Evolutionary conservation across 2,797 vertebrate species (phyloP).

Genomic region (Microcaecilia unicolor): DNA sequence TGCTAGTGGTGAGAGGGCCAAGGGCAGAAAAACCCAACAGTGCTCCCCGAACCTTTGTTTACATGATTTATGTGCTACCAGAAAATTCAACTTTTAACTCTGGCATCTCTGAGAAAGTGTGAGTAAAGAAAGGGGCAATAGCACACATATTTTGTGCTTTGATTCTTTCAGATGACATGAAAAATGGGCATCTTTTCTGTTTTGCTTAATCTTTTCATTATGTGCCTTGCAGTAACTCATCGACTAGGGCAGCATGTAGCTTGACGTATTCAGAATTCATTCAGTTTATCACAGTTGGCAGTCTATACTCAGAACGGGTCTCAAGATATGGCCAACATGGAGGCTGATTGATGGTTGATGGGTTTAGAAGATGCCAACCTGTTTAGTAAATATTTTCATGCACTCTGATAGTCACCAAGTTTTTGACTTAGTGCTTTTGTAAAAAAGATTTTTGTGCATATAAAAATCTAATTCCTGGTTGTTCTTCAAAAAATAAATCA

Average conservation of each 20-base stretch:
- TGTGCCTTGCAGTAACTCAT: constrained; percentile 26
- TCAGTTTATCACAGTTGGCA: constrained; percentile 27
- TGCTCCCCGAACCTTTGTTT: too few relatives aligned
- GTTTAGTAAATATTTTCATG: neutral
- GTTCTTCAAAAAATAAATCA: constrained; percentile 38
- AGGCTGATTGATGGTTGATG: constrained; percentile 7
- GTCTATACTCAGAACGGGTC: constrained; percentile 16
- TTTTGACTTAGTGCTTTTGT: constrained; percentile 1
- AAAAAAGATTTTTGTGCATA: too few relatives aligned
- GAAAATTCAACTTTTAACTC: too few relatives aligned
- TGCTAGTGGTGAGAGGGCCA: too few relatives aligned
- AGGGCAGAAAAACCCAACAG: too few relatives aligned
- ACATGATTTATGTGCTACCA: too few relatives aligned
- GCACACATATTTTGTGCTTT: too few relatives aligned
- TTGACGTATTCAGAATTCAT: constrained; percentile 29
- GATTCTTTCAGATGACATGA: too few relatives aligned
- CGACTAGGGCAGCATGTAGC: constrained; percentile 23
- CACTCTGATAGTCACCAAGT: constrained; percentile 3
- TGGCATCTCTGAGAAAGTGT: too few relatives aligned
- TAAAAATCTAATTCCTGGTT: constrained; percentile 29
- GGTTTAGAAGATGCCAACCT: neutral
- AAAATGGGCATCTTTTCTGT: too few relatives aligned
- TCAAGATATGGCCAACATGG: constrained; percentile 14
- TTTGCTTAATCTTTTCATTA: constrained; percentile 22
- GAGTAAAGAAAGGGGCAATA: too few relatives aligned